Base-by-base conservation (phyloP, 2,797 vertebrate species). In the Aldrovandia affinis region DNA sequence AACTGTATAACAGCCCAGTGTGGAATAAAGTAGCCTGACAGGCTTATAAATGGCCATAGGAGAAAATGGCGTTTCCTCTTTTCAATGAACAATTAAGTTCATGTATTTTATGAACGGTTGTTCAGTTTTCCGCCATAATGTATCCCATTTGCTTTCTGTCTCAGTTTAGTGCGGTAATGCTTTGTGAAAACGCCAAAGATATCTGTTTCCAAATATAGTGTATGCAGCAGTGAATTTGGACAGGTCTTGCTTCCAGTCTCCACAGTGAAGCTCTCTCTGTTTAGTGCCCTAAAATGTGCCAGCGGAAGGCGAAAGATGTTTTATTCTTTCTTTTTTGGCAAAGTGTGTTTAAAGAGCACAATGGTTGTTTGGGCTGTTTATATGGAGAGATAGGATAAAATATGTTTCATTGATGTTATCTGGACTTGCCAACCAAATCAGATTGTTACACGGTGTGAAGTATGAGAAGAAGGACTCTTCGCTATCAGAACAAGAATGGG, bases 361-460 rank as follows among this genome's bases (percentile, higher is more conserved):
- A 81, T 86, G 81, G 80, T 65, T 83, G 84, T 85, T 88, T 86
- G 61, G 86, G 80, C 84, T 83, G 86, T 85, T 88, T 85, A 63
- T 86, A 59, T 77, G 85, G 73, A 54, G 44, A 85, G 84, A 89
- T 84, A 80, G 75, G 36, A 81, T 80, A 70, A 57, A 80, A 81
- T 61, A 39, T 15, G 59, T 39, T 80, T 59, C 55, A 61, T 54
- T 84, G 86, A 91, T 88, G 86, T 61, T 84, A 81, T 89, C 77
- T 9, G 80, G 82, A 84, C 83, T 84, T 86, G 85, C 81, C 86
- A 84, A 73, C 59, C 47, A 75, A 84, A 87, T 90, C 86, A 85
- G 88, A 91, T 88, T 82, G 85, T 82, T 85, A 82, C 83, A 85
- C 85, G 59, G 44, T 82, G 85, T 86, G 85, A 85, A 87, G 86